A percentile compares a stretch with the other conserved stretches of the same genome.
These are phyloP conservation scores for Volucella inanis DNA, from an alignment of 2,888 invertebrate genomes.

Conservation along the genomic window DNA sequence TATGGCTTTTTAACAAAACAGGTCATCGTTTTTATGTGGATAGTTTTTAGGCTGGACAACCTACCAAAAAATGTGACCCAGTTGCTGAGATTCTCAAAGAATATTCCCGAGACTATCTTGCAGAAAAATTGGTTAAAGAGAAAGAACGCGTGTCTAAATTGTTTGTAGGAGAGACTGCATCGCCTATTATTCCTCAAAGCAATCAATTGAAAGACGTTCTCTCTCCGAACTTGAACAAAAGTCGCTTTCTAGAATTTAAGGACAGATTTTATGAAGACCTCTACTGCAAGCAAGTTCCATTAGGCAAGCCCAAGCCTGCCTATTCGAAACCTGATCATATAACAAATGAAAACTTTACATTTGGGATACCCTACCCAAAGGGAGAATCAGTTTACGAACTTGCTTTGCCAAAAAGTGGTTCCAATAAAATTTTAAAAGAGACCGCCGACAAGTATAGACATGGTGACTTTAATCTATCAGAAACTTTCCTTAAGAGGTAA, in stretches of 20 bases:
- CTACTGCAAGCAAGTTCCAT: conserved; percentile 77
- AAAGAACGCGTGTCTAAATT: conserved; percentile 65
- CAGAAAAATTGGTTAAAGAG: conserved; percentile 76
- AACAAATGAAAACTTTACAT: conserved; percentile 78
- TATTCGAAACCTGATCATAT: conserved; percentile 78
- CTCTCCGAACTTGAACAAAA: conserved; percentile 78
- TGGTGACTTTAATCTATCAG: conserved; percentile 79
- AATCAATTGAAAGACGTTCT: conserved; percentile 77
- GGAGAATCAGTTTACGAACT: conserved; percentile 75
- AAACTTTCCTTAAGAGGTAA: conserved; percentile 78
- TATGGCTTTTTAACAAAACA: not conserved
- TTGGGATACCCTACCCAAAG: conserved; percentile 74
- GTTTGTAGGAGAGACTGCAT: conserved; percentile 15
- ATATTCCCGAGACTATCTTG: conserved; percentile 77
- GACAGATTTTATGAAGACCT: conserved; percentile 80
- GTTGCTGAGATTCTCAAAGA: conserved; percentile 71
- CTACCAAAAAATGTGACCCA: conserved; percentile 7
- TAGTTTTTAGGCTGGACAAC: conserved; percentile 76
- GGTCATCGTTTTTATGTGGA: not conserved
- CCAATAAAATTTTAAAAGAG: conserved; percentile 77
- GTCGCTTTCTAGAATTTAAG: conserved; percentile 79
- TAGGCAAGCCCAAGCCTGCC: conserved; percentile 77
- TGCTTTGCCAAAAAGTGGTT: conserved; percentile 77
- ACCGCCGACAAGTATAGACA: conserved; percentile 79
- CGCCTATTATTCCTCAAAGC: conserved; percentile 71